phyloP scores from a whole-genome alignment of 2,888 invertebrate genomes.

The Steinernema carpocapsae region DNA sequence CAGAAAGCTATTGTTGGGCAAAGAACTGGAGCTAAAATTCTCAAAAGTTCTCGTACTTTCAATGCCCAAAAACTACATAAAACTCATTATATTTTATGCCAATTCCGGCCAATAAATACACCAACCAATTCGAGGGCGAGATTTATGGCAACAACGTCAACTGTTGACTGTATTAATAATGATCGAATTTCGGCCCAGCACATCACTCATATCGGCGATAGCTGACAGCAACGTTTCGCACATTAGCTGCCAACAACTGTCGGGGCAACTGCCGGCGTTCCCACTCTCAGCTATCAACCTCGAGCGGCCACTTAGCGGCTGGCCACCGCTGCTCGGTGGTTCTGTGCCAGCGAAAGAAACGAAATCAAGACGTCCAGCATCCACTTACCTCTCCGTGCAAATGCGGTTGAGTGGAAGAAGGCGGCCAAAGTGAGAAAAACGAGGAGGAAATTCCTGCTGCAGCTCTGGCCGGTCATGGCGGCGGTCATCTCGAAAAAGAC shows the following conservation, averaged over 20 bases:
- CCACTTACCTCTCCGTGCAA: conserved; percentile 15
- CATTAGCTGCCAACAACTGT: conserved; percentile 34
- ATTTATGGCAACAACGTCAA: background rate
- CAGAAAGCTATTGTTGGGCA: too few species aligned
- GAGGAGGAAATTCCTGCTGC: conserved; percentile 11
- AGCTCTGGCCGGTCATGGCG: conserved; percentile 28
- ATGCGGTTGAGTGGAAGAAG: background rate
- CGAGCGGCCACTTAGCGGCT: conserved; percentile 9
- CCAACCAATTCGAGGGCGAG: too few species aligned
- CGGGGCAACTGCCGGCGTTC: conserved; percentile 21
- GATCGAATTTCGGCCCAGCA: conserved; percentile 26
- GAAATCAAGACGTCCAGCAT: background rate
- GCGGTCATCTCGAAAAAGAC: conserved; percentile 34
- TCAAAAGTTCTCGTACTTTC: too few species aligned
- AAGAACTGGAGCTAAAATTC: too few species aligned
- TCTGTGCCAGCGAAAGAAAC: background rate
- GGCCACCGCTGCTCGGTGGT: too few species aligned
- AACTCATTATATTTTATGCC: too few species aligned
- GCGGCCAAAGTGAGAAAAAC: background rate
- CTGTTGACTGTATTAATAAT: conserved; percentile 26
- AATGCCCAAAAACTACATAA: too few species aligned
- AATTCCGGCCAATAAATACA: too few species aligned
- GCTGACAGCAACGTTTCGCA: conserved; percentile 32
- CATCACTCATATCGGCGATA: conserved; percentile 33
- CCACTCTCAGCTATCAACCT: background rate